Evolutionary conservation across 2,113 vertebrate species (phyloP), one percentile per base, ranked within the genome.

Genomic region (Paramormyrops kingsleyae): DNA sequence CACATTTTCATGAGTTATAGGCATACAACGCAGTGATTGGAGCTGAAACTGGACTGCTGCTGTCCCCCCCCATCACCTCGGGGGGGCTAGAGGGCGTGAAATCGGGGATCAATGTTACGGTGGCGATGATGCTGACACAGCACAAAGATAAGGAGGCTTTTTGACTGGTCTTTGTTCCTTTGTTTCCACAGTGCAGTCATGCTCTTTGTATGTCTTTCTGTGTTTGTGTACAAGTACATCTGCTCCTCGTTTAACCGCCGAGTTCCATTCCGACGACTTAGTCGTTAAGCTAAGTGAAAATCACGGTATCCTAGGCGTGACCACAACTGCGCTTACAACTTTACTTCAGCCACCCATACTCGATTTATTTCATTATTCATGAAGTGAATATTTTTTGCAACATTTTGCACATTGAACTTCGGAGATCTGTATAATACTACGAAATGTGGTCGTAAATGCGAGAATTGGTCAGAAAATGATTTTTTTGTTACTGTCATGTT

Each of bases 171-270:
- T 47, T n/a, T 47, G 39, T 47, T 24, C 0, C 44, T 24, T 47
- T 46, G 31, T 44, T 42, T 42, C 35, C 21, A 17, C 56, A 47
- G 9, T 7, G 62, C 5, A n/a, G 53, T 66, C 87, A n/a, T 4
- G 80, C 21, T n/a, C 80, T 88, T 27, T 42, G 21, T 66, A 15
- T 27, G 39, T 66, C 27, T 92, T 83, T 89, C 91, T 46, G 86
- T 62, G 89, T 84, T 13, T 42, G 17, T 70, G 31, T 17, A 59
- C 13, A 62, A 17, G 59, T 53, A 39, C 19, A 13, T 21, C 83
- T 19, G 62, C n/a, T 31, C 9, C 62, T 66, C 9, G 10, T 27
- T 13, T 27, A 66, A n/a, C 62, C n/a, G 9, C n/a, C 62, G 12
- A n/a, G n/a, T 27, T 66, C 62, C n/a, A 66, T 27, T 66, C 62